Evolutionary conservation across 2,888 invertebrate species (phyloP).

Genomic region (Leptarthrus brevirostris): DNA sequence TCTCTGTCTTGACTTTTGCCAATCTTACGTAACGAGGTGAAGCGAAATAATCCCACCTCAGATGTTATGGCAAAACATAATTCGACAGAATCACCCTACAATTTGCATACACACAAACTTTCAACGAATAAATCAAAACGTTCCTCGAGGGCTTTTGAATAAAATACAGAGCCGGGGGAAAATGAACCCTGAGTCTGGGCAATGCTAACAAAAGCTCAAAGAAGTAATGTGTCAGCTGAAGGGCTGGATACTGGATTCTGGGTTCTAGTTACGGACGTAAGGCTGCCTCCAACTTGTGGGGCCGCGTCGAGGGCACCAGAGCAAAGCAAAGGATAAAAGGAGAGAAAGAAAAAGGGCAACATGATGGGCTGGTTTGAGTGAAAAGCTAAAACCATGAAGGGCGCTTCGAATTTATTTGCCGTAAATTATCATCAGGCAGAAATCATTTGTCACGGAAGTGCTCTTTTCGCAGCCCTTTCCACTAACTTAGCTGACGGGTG

Average conservation of each 20-base stretch:
- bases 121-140: conserved; percentile 48
- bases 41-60: background rate
- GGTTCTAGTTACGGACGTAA: too few relatives aligned
- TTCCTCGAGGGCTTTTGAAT: conserved; percentile 46
- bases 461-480: conserved; percentile 23
- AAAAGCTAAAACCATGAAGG: conserved; percentile 31
- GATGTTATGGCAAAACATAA: background rate
- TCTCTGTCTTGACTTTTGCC: background rate
- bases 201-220: conserved; percentile 29
- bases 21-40: background rate
- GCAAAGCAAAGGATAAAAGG: background rate
- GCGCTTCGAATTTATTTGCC: conserved; percentile 50
- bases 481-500: background rate
- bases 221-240: conserved; percentile 36
- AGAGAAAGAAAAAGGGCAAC: too few relatives aligned
- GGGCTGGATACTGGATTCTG: background rate
- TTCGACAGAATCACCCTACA: conserved; percentile 34
- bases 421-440: conserved; percentile 51
- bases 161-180: conserved; percentile 17
- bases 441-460: conserved; percentile 51
- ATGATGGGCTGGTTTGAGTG: background rate
- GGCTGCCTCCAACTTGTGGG: too few relatives aligned
- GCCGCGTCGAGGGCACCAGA: background rate
- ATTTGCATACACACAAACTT: conserved; percentile 49
- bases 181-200: conserved; percentile 13